These are phyloP conservation scores for Coptotermes formosanus DNA, from an alignment of 1,140 invertebrate species.

Conservation along the genomic window DNA sequence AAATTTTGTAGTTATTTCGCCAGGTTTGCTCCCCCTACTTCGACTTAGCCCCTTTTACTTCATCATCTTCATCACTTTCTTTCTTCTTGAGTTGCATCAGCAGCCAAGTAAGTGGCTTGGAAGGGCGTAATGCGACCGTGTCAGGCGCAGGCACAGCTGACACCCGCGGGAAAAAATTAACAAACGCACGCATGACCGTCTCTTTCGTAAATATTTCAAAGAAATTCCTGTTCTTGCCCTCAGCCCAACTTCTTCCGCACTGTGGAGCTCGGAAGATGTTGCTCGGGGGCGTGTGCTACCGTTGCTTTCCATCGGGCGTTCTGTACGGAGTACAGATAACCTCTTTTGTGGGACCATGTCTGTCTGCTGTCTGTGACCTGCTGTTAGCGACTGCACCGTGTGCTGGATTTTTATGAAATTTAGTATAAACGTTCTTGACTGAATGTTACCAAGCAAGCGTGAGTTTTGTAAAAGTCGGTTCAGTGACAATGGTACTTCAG, in stretches of 20 bases:
- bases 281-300: background rate
- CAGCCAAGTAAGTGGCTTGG: conserved; percentile 23
- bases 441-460: no score
- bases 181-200: conserved; percentile 28
- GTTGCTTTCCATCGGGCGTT: background rate
- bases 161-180: conserved; percentile 29
- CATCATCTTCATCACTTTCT: conserved; percentile 19
- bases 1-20: background rate
- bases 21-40: background rate
- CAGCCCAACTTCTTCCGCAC: no score
- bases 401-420: no score
- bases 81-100: conserved; percentile 5
- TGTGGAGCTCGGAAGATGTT: background rate
- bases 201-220: conserved; percentile 26
- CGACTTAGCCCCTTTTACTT: background rate
- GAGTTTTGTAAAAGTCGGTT: no score
- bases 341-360: no score
- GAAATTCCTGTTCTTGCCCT: background rate
- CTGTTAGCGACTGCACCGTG: no score
- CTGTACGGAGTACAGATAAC: no score
- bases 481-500: no score
- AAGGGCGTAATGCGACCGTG: conserved; percentile 25
- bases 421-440: no score
- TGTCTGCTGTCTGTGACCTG: no score
- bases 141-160: conserved; percentile 16